Percentiles rank a stretch among this genome's conserved stretches.
Evolutionary conservation across 1,140 invertebrate genomes (phyloP).

Genomic region (Ptiloglossa arizonensis): DNA sequence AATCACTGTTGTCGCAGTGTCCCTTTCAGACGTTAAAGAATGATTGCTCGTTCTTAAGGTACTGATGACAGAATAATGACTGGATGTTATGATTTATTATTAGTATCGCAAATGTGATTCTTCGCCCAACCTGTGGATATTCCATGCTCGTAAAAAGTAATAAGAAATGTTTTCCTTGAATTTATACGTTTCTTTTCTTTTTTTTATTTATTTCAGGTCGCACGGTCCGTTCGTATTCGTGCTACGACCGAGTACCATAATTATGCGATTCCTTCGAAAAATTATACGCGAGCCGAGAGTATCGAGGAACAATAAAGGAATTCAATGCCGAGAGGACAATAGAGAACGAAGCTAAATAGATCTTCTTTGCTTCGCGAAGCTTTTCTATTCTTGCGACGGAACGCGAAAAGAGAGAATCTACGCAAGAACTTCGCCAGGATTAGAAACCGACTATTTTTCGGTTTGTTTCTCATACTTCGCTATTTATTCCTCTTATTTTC

Average conservation of each 20-base stretch:
- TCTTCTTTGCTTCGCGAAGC: constrained; percentile 7
- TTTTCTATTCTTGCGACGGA: constrained; percentile 42
- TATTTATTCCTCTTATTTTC: background rate
- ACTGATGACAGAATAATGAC: too few species aligned
- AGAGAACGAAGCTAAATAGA: constrained; percentile 19
- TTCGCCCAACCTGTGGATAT: too few species aligned
- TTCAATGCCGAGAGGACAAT: constrained; percentile 15
- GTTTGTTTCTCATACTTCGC: constrained; percentile 14
- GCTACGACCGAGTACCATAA: background rate
- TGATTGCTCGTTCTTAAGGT: too few species aligned
- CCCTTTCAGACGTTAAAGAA: too few species aligned
- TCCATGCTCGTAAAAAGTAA: too few species aligned
- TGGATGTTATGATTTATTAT: too few species aligned
- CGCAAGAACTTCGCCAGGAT: constrained; percentile 36
- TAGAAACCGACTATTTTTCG: constrained; percentile 44
- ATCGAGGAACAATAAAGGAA: constrained; percentile 18
- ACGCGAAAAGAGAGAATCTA: constrained; percentile 14
- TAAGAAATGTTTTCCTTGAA: too few species aligned
- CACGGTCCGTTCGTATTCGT: background rate
- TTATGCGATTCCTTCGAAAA: background rate
- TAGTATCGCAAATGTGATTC: too few species aligned
- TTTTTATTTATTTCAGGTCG: too few species aligned
- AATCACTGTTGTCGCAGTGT: too few species aligned
- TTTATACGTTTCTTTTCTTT: too few species aligned
- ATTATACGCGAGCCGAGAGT: background rate